phyloP scores from a whole-genome alignment of 92 coral and sea anemone genomes.

The Blastomussa wellsi region DNA sequence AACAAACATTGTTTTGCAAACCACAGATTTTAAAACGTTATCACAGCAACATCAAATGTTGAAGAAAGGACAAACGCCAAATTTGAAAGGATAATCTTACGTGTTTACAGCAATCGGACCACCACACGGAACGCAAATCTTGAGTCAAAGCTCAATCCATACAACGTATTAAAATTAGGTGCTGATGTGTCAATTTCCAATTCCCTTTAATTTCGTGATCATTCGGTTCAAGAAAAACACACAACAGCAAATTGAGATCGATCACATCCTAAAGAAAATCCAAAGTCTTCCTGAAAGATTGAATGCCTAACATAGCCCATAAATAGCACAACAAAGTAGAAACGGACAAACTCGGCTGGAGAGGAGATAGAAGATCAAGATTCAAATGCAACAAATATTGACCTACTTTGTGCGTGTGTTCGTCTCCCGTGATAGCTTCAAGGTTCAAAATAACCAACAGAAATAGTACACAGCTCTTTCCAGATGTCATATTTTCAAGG shows the following conservation, averaged over 20 bases:
- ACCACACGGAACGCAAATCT: background rate
- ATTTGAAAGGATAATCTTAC: background rate
- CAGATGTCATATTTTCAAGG: slow-evolving; percentile 55
- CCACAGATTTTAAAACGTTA: background rate
- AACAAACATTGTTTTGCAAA: slow-evolving; percentile 13
- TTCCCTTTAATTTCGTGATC: background rate
- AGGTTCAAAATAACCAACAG: slow-evolving; percentile 69
- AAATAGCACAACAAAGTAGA: slow-evolving; percentile 11
- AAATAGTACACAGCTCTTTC: slow-evolving; percentile 51
- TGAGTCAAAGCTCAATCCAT: background rate
- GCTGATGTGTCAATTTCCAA: slow-evolving; percentile 24
- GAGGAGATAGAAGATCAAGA: background rate
- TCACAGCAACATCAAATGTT: background rate
- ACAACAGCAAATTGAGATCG: background rate
- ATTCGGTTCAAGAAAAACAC: background rate
- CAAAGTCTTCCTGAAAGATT: too few species aligned
- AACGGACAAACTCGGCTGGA: background rate
- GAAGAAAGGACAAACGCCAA: background rate
- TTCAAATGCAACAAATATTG: background rate
- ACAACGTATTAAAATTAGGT: too few species aligned
- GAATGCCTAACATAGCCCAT: too few species aligned
- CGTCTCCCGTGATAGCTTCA: slow-evolving; percentile 81
- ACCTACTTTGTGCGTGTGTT: slow-evolving; percentile 97
- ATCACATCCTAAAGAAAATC: background rate
- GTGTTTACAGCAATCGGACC: background rate